A percentile compares a stretch with the other conserved stretches of the same genome.
Conservation (phyloP, 2,113 vertebrate genomes). For the Ornithorhynchus anatinus region DNA sequence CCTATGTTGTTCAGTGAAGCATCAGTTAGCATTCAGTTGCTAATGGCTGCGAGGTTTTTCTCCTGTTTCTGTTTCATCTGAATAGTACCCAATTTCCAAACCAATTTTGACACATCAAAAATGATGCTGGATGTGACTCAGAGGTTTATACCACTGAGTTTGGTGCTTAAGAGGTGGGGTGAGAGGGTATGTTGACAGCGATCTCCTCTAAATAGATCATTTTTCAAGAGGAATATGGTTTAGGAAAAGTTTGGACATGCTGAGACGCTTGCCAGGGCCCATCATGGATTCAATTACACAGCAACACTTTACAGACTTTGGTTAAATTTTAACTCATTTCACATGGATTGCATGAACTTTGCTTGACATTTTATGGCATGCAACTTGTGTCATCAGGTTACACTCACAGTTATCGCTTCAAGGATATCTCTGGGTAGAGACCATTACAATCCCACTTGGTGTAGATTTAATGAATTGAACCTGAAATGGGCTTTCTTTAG, state of each 20-base stretch:
- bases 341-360: conserved; percentile 67
- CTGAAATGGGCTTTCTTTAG: conserved; percentile 37
- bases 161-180: background rate
- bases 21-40: background rate
- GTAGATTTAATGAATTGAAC: conserved; percentile 44
- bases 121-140: conserved; percentile 32
- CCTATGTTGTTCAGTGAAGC: background rate
- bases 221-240: background rate
- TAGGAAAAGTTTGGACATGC: conserved; percentile 30
- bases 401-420: conserved; percentile 64
- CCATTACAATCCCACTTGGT: background rate
- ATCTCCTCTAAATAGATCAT: background rate
- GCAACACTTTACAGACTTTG: conserved; percentile 44
- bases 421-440: conserved; percentile 59
- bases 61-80: conserved; percentile 11
- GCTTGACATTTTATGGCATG: conserved; percentile 70
- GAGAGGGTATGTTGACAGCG: background rate
- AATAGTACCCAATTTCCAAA: background rate
- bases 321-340: conserved; percentile 73
- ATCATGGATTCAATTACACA: conserved; percentile 37
- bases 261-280: conserved; percentile 5
- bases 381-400: conserved; percentile 74
- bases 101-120: conserved; percentile 30
- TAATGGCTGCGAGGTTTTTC: background rate
- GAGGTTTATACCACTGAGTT: background rate